Base-by-base conservation (phyloP, 2,113 vertebrate genomes). In the Bucco capensis region DNA sequence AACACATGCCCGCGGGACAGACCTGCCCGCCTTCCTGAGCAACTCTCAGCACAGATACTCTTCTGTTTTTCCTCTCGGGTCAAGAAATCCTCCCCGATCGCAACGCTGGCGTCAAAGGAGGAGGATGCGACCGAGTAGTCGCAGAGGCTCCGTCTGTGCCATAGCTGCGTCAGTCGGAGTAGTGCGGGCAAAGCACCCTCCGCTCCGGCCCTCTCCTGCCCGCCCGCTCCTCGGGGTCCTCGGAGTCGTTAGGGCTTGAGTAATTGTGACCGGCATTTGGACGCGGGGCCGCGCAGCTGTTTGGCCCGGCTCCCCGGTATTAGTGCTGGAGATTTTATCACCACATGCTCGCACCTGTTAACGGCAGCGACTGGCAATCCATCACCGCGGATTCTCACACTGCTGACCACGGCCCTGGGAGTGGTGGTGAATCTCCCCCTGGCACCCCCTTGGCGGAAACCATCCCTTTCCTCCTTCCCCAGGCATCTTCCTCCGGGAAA, bases 311-410 rank as follows among this genome's bases (percentile, higher is more conserved):
- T 92, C 88, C 83, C 86, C 93, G 70, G 87, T 92, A 95, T 93
- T 94, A 96, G 95, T 94, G 90, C 90, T 96, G 94, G 96, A 85
- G 96, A 96, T 95, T 92, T 93, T 93, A 78, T 92, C 89, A 89
- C 92, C 89, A 94, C 95, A 96, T 93, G 90, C 90, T 95, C 94
- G 91, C 96, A 97, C 96, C 96, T 97, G 96, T 97, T 96, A 90
- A 84, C 88, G 83, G 87, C 91, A 92, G 93, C 75, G 89, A 81
- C 87, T 50, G 81, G 91, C 81, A 71, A 94, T 95, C 88, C 90
- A 94, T 93, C 96, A 92, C 94, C 46, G 85, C 76, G 49, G 82
- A 92, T 96, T 97, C 96, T 95, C 96, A 96, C 96, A 93, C 90
- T 92, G 78, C 88, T 9, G 77, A 82, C 30, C 23, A 79, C 30